Percentiles rank a stretch among this genome's conserved stretches.
phyloP scores from a whole-genome alignment of 2,888 invertebrate species.

The Megamerina dolium region DNA sequence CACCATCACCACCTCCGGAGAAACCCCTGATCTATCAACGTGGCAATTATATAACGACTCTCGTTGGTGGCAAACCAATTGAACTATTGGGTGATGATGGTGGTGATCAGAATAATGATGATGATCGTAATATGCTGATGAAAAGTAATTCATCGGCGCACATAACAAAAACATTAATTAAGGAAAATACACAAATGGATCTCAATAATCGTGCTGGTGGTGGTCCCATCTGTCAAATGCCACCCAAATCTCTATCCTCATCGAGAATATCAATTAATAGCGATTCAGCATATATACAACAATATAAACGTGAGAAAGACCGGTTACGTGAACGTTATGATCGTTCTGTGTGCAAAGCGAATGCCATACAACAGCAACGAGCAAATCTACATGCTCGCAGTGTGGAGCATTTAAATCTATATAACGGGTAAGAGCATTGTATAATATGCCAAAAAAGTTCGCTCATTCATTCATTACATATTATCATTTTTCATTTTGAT shows the following conservation, averaged over 20 bases:
- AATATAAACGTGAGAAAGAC: constrained; percentile 38
- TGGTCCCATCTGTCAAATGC: constrained; percentile 24
- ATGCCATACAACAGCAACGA: constrained; percentile 28
- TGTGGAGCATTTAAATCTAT: constrained; percentile 46
- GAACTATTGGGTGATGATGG: constrained; percentile 36
- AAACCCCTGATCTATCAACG: constrained; percentile 68
- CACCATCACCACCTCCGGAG: constrained; percentile 52
- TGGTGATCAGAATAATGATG: constrained; percentile 12
- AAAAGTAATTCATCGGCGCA: constrained; percentile 31
- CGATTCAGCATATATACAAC: constrained; percentile 38
- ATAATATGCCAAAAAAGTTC: neutral
- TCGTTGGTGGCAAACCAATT: constrained; percentile 55
- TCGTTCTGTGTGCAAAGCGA: constrained; percentile 24
- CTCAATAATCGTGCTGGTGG: constrained; percentile 29
- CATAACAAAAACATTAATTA: constrained; percentile 46
- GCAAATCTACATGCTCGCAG: constrained; percentile 42
- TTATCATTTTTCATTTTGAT: neutral
- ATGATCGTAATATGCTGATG: constrained; percentile 12
- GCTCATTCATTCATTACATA: no score
- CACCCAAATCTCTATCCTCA: constrained; percentile 42
- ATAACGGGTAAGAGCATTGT: constrained; percentile 39
- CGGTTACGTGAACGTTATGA: constrained; percentile 35
- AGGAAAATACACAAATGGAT: constrained; percentile 41
- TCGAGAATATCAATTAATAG: constrained; percentile 49
- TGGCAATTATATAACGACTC: constrained; percentile 71